Conservation (phyloP, 2,113 vertebrate genomes). For the Eclectus roratus region DNA sequence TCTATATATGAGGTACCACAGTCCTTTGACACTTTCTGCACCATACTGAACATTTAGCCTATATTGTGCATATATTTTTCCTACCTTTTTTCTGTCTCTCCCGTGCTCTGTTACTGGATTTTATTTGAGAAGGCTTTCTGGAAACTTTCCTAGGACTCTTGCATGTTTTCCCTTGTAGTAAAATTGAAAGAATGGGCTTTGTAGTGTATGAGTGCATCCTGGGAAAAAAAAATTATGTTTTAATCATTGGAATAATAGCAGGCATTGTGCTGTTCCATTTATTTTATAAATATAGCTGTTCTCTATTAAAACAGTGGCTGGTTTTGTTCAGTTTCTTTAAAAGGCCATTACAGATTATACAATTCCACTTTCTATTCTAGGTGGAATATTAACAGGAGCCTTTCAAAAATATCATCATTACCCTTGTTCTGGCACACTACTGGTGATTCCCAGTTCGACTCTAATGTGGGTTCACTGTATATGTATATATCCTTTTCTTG, state of each 20-base stretch:
- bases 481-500: neutral
- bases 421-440: neutral
- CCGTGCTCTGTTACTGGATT: neutral
- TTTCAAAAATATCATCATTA: neutral
- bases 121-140: neutral
- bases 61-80: neutral
- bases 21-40: neutral
- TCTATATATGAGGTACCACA: neutral
- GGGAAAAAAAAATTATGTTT: neutral
- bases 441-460: neutral
- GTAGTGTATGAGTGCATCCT: neutral
- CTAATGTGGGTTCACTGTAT: neutral
- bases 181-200: neutral
- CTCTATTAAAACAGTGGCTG: neutral
- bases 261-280: neutral
- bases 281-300: conserved; percentile 18
- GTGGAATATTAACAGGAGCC: neutral
- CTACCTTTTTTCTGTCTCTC: neutral
- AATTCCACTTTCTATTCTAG: neutral
- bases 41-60: neutral
- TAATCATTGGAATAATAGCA: neutral
- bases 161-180: neutral
- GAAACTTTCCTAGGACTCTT: neutral
- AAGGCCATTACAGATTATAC: neutral
- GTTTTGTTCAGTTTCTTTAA: conserved; percentile 24